Conservation (phyloP, 2,888 invertebrate species). For the Gasteruption jaculator region DNA sequence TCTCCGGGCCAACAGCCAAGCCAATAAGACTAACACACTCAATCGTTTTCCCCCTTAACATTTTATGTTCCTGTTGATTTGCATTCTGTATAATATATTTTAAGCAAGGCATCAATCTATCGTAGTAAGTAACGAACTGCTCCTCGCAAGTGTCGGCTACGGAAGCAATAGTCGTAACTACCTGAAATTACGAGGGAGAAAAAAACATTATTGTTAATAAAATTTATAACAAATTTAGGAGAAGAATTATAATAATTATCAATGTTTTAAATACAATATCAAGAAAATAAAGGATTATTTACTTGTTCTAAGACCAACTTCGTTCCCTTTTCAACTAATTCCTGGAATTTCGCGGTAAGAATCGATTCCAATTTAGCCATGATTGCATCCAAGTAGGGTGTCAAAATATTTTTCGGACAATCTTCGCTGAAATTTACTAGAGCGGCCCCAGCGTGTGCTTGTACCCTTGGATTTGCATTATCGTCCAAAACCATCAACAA, state of each 20-base stretch:
- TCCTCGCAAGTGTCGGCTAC: slow-evolving; percentile 98
- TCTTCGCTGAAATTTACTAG: slow-evolving; percentile 99
- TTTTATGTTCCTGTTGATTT: slow-evolving; percentile 77
- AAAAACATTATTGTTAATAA: slow-evolving; percentile 3
- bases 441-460: slow-evolving; percentile 84
- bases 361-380: slow-evolving; percentile 88
- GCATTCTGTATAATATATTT: slow-evolving; percentile 97
- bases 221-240: too few relatives aligned
- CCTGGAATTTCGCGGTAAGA: slow-evolving; percentile 88
- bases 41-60: slow-evolving; percentile 95
- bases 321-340: slow-evolving; percentile 88
- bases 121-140: slow-evolving; percentile 92
- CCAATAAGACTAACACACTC: slow-evolving; percentile 99
- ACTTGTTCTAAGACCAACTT: slow-evolving; percentile 93
- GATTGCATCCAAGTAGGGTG: slow-evolving; percentile 84
- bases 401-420: slow-evolving; percentile 91
- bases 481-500: slow-evolving; percentile 86
- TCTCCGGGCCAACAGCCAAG: slow-evolving; percentile 74
- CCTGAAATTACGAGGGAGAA: slow-evolving; percentile 49
- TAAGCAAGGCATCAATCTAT: slow-evolving; percentile 83
- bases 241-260: slow-evolving; percentile 4
- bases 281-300: too few relatives aligned
- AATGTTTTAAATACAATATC: background rate
- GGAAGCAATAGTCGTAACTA: slow-evolving; percentile 97
- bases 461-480: slow-evolving; percentile 85